Evolutionary conservation across 2,797 vertebrate genomes (phyloP), one percentile per base, ranked within the genome.

Genomic region (Chiropotes sagulatus): DNA sequence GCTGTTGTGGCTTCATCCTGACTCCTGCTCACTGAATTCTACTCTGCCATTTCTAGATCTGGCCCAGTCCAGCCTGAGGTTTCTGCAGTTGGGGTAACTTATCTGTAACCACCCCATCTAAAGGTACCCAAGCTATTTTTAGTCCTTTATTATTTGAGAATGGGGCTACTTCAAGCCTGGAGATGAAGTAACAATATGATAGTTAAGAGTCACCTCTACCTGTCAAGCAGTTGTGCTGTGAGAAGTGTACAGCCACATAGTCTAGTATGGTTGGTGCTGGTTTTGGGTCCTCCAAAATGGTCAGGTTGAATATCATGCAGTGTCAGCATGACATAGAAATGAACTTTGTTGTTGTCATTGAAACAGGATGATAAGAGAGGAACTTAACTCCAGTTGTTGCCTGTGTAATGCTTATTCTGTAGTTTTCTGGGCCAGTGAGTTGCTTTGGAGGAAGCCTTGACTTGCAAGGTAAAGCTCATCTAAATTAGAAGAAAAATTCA

Each of bases 111-210:
- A 83, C 75, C 8, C 39, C 64, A 58, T 28, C 52, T 28, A 39
- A 82, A 82, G 30, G 22, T 78, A 79, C 82, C 72, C 22, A 46
- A 24, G 48, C 84, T 79, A 19, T 72, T 58, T 85, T 81, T 57
- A 84, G 85, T 83, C 46, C 80, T 94, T 75, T 72, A 28, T 87
- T 89, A 24, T 57, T 89, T 94, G 46, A 84, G 48, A 61, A 78
- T 14, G 14, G 50, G 24, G 46, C 46, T 88, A 4, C n/a, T 72
- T 75, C 26, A 80, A 54, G 46, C 58, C 79, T 91, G 46, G 12
- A 91, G 52, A 54, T 85, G 81, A 81, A 92, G 78, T 81, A n/a
- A 26, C 17, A 70, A 2, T 73, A 28, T 33, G 19, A 88, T 36
- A 61, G 52, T 13, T 72, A 93, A 93, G 61, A 58, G 41, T 93